phyloP scores from a whole-genome alignment of 2,113 vertebrate genomes.

The Poeciliopsis occidentalis region DNA sequence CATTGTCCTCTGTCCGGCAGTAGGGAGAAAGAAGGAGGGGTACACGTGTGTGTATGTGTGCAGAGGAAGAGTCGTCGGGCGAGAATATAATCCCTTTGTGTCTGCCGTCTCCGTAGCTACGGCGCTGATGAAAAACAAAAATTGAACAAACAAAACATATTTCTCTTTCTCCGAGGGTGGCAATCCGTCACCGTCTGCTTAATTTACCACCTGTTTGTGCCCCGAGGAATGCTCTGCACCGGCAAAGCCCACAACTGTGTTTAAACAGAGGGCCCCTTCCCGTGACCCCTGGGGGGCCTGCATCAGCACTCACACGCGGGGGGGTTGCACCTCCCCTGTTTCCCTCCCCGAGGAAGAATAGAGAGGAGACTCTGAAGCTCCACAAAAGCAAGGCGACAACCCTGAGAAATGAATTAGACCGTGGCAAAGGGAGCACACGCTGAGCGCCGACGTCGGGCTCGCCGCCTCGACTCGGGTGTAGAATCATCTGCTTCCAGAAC shows the following conservation, averaged over 20 bases:
- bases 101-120: slow-evolving; percentile 77
- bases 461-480: slow-evolving; percentile 10
- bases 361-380: slow-evolving; percentile 57
- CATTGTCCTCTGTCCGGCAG: slow-evolving; percentile 70
- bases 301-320: slow-evolving; percentile 59
- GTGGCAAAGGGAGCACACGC: slow-evolving; percentile 43
- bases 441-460: slow-evolving; percentile 51
- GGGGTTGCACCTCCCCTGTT: slow-evolving; percentile 37
- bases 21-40: slow-evolving; percentile 40
- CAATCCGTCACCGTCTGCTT: slow-evolving; percentile 76
- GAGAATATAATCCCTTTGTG: slow-evolving; percentile 78
- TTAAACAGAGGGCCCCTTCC: slow-evolving; percentile 78
- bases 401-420: slow-evolving; percentile 74
- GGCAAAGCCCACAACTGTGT: slow-evolving; percentile 70
- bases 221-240: slow-evolving; percentile 64
- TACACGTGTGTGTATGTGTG: slow-evolving; percentile 42
- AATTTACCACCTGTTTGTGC: slow-evolving; percentile 79
- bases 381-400: slow-evolving; percentile 71
- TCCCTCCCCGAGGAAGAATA: slow-evolving; percentile 34
- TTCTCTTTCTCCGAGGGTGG: slow-evolving; percentile 73
- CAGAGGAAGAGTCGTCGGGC: slow-evolving; percentile 64
- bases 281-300: slow-evolving; percentile 68
- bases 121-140: slow-evolving; percentile 73
- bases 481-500: slow-evolving; percentile 53
- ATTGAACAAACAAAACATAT: slow-evolving; percentile 81